A percentile compares a stretch with the other conserved stretches of the same genome.
These are phyloP conservation scores for Cathartes aura DNA, from an alignment of 2,113 vertebrate genomes.

Conservation along the genomic window DNA sequence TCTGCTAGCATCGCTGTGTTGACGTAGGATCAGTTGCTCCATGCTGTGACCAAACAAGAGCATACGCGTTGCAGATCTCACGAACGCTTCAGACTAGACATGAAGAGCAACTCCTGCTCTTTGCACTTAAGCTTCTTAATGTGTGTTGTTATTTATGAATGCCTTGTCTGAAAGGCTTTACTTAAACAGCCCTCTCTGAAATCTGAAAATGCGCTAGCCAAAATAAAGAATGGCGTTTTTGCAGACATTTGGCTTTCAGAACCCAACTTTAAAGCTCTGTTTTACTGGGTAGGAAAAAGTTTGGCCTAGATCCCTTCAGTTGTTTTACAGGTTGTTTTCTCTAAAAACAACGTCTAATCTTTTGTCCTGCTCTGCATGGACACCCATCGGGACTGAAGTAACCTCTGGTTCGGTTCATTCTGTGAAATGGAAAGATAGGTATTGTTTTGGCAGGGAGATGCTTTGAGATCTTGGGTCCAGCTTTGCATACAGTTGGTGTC, in stretches of 20 bases:
- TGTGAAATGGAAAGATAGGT: not conserved
- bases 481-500: accelerated
- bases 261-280: not conserved
- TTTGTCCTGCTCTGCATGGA: not conserved
- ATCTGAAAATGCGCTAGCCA: not conserved
- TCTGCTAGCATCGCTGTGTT: not conserved
- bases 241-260: not conserved
- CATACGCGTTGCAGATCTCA: not conserved
- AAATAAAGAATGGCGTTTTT: not conserved
- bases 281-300: not conserved
- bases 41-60: not conserved
- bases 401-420: not conserved
- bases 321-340: not conserved
- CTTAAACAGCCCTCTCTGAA: not conserved
- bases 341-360: not conserved
- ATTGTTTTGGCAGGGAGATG: not conserved
- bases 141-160: not conserved
- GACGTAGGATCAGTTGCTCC: accelerated
- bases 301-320: not conserved
- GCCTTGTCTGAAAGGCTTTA: not conserved
- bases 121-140: not conserved
- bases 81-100: not conserved
- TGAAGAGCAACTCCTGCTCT: not conserved
- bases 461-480: not conserved
- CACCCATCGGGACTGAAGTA: not conserved